A percentile compares a stretch with the other conserved stretches of the same genome.
phyloP scores from a whole-genome alignment of 1,140 invertebrate species.

The Lysiphlebus fabarum region DNA sequence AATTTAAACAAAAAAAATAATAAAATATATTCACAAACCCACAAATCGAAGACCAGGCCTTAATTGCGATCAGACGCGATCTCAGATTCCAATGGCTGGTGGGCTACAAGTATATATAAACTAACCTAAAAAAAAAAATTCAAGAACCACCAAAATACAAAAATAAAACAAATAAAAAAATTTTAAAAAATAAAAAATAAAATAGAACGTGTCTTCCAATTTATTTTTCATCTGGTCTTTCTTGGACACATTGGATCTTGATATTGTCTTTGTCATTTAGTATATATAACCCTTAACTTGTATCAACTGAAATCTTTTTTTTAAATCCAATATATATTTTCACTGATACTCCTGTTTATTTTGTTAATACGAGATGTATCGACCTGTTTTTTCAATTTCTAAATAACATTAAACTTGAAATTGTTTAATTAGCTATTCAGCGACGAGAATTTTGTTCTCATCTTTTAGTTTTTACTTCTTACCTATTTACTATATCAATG shows the following conservation, averaged over 20 bases:
- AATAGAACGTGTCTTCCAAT: slow-evolving; percentile 19
- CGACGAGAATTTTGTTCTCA: slow-evolving; percentile 21
- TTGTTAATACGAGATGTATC: slow-evolving; percentile 56
- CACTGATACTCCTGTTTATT: slow-evolving; percentile 50
- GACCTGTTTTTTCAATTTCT: slow-evolving; percentile 45
- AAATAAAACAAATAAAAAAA: neutral
- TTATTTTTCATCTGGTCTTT: slow-evolving; percentile 21
- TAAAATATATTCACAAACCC: slow-evolving; percentile 39
- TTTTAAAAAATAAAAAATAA: too few relatives aligned
- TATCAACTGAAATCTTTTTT: slow-evolving; percentile 33
- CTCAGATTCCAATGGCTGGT: slow-evolving; percentile 33
- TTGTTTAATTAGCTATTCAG: slow-evolving; percentile 53
- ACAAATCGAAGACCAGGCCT: slow-evolving; percentile 34
- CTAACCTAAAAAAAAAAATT: slow-evolving; percentile 3
- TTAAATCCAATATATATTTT: slow-evolving; percentile 28
- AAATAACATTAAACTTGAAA: slow-evolving; percentile 40
- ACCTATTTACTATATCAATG: slow-evolving; percentile 21
- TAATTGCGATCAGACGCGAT: slow-evolving; percentile 37
- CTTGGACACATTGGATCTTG: too few relatives aligned
- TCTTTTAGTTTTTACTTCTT: slow-evolving; percentile 45
- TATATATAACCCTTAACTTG: too few relatives aligned
- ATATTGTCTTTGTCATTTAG: too few relatives aligned
- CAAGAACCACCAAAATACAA: slow-evolving; percentile 1
- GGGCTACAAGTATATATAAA: slow-evolving; percentile 24
- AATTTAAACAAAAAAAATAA: slow-evolving; percentile 20